phyloP scores from a whole-genome alignment of 2,113 vertebrate genomes.

The Poeciliopsis retropinna region DNA sequence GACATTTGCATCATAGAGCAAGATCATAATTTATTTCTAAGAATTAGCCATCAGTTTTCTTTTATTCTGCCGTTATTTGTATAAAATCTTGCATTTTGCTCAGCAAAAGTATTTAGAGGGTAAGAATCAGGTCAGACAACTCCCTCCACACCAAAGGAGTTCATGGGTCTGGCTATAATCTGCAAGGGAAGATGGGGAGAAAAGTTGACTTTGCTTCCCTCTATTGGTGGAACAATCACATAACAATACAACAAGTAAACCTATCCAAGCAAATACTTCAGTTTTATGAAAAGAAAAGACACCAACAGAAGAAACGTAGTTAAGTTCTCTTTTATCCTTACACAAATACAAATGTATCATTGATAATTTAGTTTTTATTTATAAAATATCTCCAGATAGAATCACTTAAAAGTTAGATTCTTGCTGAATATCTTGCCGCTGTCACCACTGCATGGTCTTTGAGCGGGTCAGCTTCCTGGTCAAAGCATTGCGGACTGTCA shows the following conservation, averaged over 20 bases:
- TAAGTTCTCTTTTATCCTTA: too few relatives aligned
- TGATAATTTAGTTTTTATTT: too few relatives aligned
- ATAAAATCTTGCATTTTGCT: background rate
- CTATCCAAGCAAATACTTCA: background rate
- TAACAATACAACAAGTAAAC: background rate
- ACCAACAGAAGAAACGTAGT: too few relatives aligned
- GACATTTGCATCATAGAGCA: background rate
- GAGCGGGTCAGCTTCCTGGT: constrained; percentile 68
- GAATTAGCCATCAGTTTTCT: background rate
- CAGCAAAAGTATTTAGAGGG: background rate
- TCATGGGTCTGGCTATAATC: background rate
- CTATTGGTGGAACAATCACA: constrained; percentile 31
- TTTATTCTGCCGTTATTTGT: background rate
- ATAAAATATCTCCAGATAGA: background rate
- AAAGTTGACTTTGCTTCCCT: constrained; percentile 15
- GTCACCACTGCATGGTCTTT: constrained; percentile 76
- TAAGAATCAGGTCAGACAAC: constrained; percentile 5
- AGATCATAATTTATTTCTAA: background rate
- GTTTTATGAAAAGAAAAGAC: background rate
- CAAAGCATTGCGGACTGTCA: constrained; percentile 66
- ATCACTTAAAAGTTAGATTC: background rate
- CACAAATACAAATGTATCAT: too few relatives aligned
- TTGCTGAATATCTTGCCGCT: background rate
- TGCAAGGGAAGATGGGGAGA: background rate
- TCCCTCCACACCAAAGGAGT: background rate